Base-by-base conservation (phyloP, 2,888 invertebrate genomes). In the Pristionchus japonicus region DNA sequence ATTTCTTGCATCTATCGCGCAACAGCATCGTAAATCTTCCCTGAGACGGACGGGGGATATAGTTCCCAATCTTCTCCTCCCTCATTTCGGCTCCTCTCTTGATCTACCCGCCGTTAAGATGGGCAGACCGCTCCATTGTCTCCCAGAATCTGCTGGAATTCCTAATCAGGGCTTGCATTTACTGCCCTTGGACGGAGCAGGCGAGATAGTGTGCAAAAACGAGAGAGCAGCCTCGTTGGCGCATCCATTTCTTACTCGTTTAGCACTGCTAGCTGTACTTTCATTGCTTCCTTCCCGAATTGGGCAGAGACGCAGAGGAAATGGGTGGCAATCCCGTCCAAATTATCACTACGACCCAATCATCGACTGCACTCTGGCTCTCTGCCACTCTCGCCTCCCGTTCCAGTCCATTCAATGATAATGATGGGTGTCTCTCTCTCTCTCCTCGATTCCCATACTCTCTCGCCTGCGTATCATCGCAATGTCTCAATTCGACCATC, bases 171-270 rank as follows among this genome's bases (percentile, higher is more conserved):
- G 37, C 74, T 74, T 34, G 31, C 67, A 34, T 74, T 74, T 74
- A 74, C 74, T 74, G 74, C 37, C 40, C 40, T 31, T 1, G 31
- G 11, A 23, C 20, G n/a, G 13, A 77, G 43, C 0, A 40, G 47
- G 77, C 77, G 77, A 77, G 77, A 77, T 23, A 77, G 43, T 15
- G 43, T 77, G 77, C n/a, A 15, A 17, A 67, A 67, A 67, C 17
- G 67, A 67, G 67, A 67, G 67, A 67, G 27, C 31, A 52, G 52
- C 6, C 57, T 57, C n/a, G 57, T 57, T 57, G 57, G 74, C 74
- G 74, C 74, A 74, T 74, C 74, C 74, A 74, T 74, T 74, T 74
- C 74, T 74, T 74, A 74, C 74, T 74, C 74, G 74, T 74, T 74
- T 74, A 74, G 74, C 74, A 37, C 70, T 70, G 3, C 67, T 6